A percentile compares a stretch with the other conserved stretches of the same genome.
phyloP scores from a whole-genome alignment of 2,113 vertebrate species.

The Steatornis caripensis region DNA sequence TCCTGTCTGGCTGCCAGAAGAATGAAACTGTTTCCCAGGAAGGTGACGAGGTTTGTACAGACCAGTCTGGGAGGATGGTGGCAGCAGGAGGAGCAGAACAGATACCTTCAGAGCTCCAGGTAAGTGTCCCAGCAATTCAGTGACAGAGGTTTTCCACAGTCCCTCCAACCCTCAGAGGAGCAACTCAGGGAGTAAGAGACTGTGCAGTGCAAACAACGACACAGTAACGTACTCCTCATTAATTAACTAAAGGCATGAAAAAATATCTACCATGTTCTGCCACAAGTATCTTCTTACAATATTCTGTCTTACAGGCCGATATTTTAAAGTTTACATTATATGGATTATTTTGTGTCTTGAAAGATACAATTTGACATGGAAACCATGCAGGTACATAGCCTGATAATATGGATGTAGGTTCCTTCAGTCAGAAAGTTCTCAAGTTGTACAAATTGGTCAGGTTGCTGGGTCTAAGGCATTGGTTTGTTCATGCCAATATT shows the following conservation, averaged over 20 bases:
- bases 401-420: neutral
- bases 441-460: neutral
- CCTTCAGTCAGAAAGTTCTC: neutral
- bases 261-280: neutral
- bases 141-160: neutral
- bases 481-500: neutral
- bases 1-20: neutral
- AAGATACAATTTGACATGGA: neutral
- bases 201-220: neutral
- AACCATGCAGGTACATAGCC: rapidly evolving
- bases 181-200: neutral
- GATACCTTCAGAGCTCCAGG: neutral
- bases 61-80: rapidly evolving
- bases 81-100: neutral
- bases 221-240: neutral
- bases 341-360: neutral
- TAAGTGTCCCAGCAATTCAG: neutral
- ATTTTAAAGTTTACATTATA: neutral
- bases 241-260: neutral
- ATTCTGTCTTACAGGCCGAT: neutral
- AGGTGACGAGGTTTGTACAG: neutral
- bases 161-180: neutral
- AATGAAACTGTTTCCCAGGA: neutral
- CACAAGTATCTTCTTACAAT: neutral
- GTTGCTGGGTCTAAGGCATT: neutral